Percentiles rank a stretch among this genome's conserved stretches.
Evolutionary conservation across 2,113 vertebrate species (phyloP).

Genomic region (Sturnus vulgaris): DNA sequence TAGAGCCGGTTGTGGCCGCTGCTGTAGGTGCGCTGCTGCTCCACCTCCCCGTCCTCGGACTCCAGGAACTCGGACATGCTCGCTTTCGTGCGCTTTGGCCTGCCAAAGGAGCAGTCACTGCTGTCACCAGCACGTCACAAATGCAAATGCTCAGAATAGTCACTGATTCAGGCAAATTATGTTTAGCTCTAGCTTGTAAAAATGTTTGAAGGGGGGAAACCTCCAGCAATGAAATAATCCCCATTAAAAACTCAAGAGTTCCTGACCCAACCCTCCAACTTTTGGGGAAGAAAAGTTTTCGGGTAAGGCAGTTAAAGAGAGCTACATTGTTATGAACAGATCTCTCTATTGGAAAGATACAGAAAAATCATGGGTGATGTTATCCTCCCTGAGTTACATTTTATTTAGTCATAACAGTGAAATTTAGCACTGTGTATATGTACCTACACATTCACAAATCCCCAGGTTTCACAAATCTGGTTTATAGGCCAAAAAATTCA

Average conservation of each 20-base stretch:
- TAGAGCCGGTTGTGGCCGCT: slow-evolving; percentile 97
- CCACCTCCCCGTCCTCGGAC: slow-evolving; percentile 93
- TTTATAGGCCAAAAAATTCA: accelerated
- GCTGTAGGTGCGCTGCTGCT: slow-evolving; percentile 95
- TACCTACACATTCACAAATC: not conserved
- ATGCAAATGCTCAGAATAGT: not conserved
- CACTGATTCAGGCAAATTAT: not conserved
- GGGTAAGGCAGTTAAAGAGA: not conserved
- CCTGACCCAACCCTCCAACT: not conserved
- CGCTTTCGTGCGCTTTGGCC: slow-evolving; percentile 95
- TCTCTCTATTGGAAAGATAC: not conserved
- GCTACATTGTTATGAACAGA: not conserved
- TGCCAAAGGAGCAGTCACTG: slow-evolving; percentile 8
- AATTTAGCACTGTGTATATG: not conserved
- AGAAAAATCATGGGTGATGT: not conserved
- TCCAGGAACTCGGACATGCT: slow-evolving; percentile 97
- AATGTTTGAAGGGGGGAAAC: accelerated
- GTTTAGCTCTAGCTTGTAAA: not conserved
- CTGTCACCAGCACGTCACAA: not conserved
- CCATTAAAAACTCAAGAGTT: not conserved
- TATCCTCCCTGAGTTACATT: not conserved
- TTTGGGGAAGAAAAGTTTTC: not conserved
- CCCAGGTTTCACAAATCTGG: not conserved
- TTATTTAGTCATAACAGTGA: not conserved
- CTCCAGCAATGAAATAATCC: not conserved